These are phyloP conservation scores for Drosophila punjabiensis DNA, from an alignment of 1,140 invertebrate species.

Conservation along the genomic window DNA sequence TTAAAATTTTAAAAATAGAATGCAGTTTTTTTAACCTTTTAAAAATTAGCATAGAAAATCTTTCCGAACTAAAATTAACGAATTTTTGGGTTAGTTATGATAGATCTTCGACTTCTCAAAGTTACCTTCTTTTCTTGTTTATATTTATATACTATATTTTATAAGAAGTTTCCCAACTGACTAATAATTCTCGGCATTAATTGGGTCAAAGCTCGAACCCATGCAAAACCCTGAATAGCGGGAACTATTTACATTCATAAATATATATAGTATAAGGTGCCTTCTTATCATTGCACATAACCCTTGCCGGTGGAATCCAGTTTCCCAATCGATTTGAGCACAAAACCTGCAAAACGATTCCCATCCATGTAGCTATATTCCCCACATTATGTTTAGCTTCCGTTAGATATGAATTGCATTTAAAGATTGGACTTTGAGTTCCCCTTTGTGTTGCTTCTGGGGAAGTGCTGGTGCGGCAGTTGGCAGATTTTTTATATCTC, in stretches of 20 bases:
- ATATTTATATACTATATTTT: neutral
- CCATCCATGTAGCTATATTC: neutral
- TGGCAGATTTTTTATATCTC: slow-evolving; percentile 60
- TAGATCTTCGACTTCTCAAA: too few relatives aligned
- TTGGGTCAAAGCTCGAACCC: slow-evolving; percentile 6
- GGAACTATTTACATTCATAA: neutral
- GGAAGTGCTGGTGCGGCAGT: slow-evolving; percentile 47
- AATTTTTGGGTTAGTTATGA: too few relatives aligned
- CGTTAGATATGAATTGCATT: slow-evolving; percentile 42
- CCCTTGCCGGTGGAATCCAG: slow-evolving; percentile 10
- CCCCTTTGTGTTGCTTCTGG: slow-evolving; percentile 28
- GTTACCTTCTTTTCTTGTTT: too few relatives aligned
- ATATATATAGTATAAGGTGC: neutral
- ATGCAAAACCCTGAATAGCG: neutral
- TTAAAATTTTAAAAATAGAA: too few relatives aligned
- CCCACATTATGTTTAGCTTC: slow-evolving; percentile 16
- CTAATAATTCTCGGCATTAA: neutral
- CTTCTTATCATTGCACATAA: slow-evolving; percentile 21
- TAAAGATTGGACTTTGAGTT: slow-evolving; percentile 41
- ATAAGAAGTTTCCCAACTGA: neutral
- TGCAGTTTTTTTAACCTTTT: too few relatives aligned
- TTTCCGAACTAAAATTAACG: too few relatives aligned
- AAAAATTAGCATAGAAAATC: too few relatives aligned
- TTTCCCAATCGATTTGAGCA: slow-evolving; percentile 23
- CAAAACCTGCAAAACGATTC: slow-evolving; percentile 7